Percentiles rank a stretch among this genome's conserved stretches.
These are phyloP conservation scores for Drosophila serrata DNA, from an alignment of 1,140 invertebrate species.

Conservation along the genomic window DNA sequence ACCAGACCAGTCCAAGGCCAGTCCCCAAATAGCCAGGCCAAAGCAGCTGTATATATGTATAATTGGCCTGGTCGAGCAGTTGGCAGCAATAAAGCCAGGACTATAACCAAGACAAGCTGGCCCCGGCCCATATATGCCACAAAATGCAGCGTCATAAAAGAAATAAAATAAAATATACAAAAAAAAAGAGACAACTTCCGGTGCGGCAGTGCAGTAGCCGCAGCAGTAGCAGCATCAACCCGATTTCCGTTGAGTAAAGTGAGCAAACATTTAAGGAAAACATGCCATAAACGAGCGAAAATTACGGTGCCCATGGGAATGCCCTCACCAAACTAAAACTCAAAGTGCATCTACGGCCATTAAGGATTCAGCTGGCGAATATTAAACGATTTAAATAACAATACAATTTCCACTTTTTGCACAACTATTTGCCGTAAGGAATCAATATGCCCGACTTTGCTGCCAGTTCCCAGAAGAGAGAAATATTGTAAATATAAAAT, in stretches of 20 bases:
- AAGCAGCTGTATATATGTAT: conserved; percentile 46
- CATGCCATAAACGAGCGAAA: conserved; percentile 26
- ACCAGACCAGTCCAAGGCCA: neutral
- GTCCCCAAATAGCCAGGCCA: conserved; percentile 55
- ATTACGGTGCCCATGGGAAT: conserved; percentile 26
- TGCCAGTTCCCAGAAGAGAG: conserved; percentile 10
- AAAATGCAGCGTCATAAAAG: conserved; percentile 68
- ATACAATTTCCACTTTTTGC: conserved; percentile 18
- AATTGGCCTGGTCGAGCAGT: conserved; percentile 51
- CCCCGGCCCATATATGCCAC: conserved; percentile 52
- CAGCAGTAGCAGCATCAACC: conserved; percentile 19
- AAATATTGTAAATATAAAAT: conserved; percentile 76
- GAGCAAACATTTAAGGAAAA: conserved; percentile 41
- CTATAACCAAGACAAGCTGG: conserved; percentile 6
- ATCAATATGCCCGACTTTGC: conserved; percentile 42
- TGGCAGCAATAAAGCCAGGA: conserved; percentile 14
- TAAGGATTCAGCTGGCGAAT: conserved; percentile 22
- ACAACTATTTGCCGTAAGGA: conserved; percentile 18
- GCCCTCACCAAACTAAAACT: conserved; percentile 15
- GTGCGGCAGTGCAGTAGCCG: conserved; percentile 6
- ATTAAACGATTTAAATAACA: conserved; percentile 45
- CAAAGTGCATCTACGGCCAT: conserved; percentile 19
- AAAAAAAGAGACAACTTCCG: conserved; percentile 36
- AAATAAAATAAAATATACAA: conserved; percentile 43
- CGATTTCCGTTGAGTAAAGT: conserved; percentile 36